A percentile compares a stretch with the other conserved stretches of the same genome.
Evolutionary conservation across 2,797 vertebrate species (phyloP).

Genomic region (Simalia tracyae): DNA sequence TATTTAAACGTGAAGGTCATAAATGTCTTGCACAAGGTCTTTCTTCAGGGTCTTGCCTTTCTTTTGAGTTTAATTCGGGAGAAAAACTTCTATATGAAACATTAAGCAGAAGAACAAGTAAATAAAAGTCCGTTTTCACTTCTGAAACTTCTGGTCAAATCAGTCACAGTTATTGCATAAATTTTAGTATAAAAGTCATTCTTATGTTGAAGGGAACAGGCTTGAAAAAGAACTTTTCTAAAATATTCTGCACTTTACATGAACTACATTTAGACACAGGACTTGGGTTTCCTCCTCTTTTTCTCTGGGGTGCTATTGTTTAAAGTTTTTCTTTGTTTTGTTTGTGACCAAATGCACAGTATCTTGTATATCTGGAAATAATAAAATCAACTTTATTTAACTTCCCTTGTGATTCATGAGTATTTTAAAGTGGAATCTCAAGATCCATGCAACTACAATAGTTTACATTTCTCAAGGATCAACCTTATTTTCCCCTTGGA

Average conservation of each 20-base stretch:
- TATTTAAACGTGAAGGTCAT: background rate
- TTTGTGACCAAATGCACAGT: background rate
- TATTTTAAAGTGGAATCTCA: background rate
- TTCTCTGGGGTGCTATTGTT: background rate
- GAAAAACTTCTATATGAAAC: background rate
- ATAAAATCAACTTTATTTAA: background rate
- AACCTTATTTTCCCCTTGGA: conserved; percentile 55
- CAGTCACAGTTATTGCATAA: background rate
- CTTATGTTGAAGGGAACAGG: background rate
- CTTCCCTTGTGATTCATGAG: background rate
- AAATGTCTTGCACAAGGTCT: background rate
- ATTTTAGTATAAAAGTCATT: background rate
- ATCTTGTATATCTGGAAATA: background rate
- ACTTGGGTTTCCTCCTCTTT: background rate
- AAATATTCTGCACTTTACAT: background rate
- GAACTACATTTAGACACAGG: background rate
- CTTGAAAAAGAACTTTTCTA: background rate
- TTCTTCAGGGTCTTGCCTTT: background rate
- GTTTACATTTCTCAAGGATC: conserved; percentile 54
- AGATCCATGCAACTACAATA: conserved; percentile 45
- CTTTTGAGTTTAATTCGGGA: background rate
- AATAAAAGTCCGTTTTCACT: background rate
- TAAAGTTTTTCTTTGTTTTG: background rate
- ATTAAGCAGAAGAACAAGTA: background rate
- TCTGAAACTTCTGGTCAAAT: background rate